Conservation (phyloP, 2,888 invertebrate species). For the Lysandra bellargus region DNA sequence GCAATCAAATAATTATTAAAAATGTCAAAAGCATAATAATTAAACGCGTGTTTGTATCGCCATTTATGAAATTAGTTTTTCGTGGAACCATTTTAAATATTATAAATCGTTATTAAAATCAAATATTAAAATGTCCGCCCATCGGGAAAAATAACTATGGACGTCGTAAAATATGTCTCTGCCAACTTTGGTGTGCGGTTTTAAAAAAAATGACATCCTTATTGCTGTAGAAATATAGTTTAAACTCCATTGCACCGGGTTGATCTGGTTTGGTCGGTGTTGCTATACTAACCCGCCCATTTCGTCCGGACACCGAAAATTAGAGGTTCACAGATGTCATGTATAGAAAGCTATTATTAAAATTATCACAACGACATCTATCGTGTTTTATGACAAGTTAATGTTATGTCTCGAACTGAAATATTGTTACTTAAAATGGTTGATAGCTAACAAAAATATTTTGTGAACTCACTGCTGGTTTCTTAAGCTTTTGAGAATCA, state of each 20-base stretch:
- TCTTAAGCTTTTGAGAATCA: too few relatives aligned
- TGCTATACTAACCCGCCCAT: slow-evolving; percentile 49
- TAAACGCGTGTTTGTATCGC: slow-evolving; percentile 24
- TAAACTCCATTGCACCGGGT: slow-evolving; percentile 29
- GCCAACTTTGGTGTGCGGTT: slow-evolving; percentile 39
- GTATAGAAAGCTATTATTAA: slow-evolving; percentile 59
- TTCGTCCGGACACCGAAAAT: slow-evolving; percentile 54
- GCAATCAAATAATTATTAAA: slow-evolving; percentile 7
- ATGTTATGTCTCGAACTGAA: slow-evolving; percentile 23
- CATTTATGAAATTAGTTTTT: slow-evolving; percentile 28
- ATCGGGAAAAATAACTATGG: slow-evolving; percentile 54
- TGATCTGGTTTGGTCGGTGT: background rate
- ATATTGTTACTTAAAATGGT: slow-evolving; percentile 10
- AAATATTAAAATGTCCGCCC: slow-evolving; percentile 58
- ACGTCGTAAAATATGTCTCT: slow-evolving; percentile 53
- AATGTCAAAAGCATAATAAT: slow-evolving; percentile 30
- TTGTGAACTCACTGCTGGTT: background rate
- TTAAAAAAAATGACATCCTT: slow-evolving; percentile 26
- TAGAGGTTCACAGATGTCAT: slow-evolving; percentile 64
- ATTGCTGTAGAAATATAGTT: slow-evolving; percentile 36
- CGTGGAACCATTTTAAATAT: slow-evolving; percentile 39
- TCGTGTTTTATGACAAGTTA: slow-evolving; percentile 37
- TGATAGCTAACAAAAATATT: background rate
- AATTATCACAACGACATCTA: slow-evolving; percentile 48
- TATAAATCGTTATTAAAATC: slow-evolving; percentile 49